Evolutionary conservation across 2,113 vertebrate genomes (phyloP).

Genomic region (Taxidea taxus): DNA sequence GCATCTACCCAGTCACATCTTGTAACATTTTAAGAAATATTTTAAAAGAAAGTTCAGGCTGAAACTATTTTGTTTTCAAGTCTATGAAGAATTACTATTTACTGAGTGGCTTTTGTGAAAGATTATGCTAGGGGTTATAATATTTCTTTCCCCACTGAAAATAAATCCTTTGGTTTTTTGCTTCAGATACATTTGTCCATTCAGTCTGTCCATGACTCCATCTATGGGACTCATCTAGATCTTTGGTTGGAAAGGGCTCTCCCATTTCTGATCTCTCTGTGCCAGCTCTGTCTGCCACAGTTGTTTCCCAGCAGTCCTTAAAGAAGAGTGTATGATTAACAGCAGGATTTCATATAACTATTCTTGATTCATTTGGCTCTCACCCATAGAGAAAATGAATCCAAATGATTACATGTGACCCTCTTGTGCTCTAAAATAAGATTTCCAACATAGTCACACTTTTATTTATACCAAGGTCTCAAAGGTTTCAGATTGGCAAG

Average conservation of each 20-base stretch:
- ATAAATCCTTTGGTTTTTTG: background rate
- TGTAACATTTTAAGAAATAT: background rate
- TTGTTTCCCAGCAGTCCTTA: background rate
- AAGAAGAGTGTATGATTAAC: background rate
- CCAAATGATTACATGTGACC: slow-evolving; percentile 3
- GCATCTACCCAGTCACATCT: background rate
- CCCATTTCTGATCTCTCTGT: background rate
- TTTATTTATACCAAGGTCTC: slow-evolving; percentile 34
- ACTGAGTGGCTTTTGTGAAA: background rate
- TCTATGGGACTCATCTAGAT: background rate
- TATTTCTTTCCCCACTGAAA: background rate
- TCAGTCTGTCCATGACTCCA: background rate
- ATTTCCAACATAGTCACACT: background rate
- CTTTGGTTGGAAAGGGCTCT: background rate
- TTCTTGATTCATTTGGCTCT: background rate
- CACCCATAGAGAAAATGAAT: background rate
- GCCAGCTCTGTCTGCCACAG: background rate
- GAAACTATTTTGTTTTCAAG: background rate
- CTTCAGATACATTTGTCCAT: background rate
- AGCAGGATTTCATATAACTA: background rate
- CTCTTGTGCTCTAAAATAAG: slow-evolving; percentile 5
- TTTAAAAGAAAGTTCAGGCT: background rate
- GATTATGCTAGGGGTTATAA: background rate
- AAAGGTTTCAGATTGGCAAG: slow-evolving; percentile 29
- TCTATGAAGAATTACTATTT: slow-evolving; percentile 13